These are phyloP conservation scores for Neoaliturus tenellus DNA, from an alignment of 2,888 invertebrate genomes.

Conservation along the genomic window DNA sequence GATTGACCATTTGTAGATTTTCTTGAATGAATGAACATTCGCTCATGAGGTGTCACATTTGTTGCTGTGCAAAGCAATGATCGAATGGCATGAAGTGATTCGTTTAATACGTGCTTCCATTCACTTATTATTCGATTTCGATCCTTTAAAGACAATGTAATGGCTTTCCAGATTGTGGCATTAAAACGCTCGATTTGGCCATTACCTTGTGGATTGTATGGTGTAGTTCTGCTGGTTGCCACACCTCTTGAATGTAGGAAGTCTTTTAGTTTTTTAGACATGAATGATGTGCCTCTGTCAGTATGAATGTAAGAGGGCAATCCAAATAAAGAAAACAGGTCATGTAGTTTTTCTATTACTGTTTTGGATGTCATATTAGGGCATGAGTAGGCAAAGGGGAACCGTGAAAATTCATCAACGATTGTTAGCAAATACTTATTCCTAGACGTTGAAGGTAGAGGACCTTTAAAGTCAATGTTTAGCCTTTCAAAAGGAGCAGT, in stretches of 20 bases:
- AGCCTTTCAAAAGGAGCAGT: neutral
- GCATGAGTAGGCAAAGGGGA: neutral
- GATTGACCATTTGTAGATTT: slow-evolving; percentile 60
- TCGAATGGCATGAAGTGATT: neutral
- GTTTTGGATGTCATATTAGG: slow-evolving; percentile 58
- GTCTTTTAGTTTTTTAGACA: slow-evolving; percentile 60
- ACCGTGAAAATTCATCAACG: slow-evolving; percentile 62
- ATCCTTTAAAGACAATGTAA: slow-evolving; percentile 23
- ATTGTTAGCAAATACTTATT: slow-evolving; percentile 58
- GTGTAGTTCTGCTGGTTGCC: slow-evolving; percentile 61
- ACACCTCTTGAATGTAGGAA: slow-evolving; percentile 60
- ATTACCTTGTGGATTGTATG: slow-evolving; percentile 63
- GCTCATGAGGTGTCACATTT: slow-evolving; percentile 53
- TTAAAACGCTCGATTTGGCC: slow-evolving; percentile 46
- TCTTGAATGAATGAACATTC: slow-evolving; percentile 54
- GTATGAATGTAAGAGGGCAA: slow-evolving; percentile 62
- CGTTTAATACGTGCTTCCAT: slow-evolving; percentile 28
- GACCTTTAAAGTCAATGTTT: slow-evolving; percentile 58
- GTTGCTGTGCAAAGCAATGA: neutral
- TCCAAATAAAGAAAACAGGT: slow-evolving; percentile 61
- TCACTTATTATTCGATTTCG: slow-evolving; percentile 21
- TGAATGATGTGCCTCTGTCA: slow-evolving; percentile 61
- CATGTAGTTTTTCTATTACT: slow-evolving; percentile 58
- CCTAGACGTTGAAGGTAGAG: slow-evolving; percentile 31
- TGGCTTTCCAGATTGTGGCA: slow-evolving; percentile 38